A percentile compares a stretch with the other conserved stretches of the same genome.
Evolutionary conservation across 2,797 vertebrate species (phyloP).

Genomic region (Lacerta viridis): DNA sequence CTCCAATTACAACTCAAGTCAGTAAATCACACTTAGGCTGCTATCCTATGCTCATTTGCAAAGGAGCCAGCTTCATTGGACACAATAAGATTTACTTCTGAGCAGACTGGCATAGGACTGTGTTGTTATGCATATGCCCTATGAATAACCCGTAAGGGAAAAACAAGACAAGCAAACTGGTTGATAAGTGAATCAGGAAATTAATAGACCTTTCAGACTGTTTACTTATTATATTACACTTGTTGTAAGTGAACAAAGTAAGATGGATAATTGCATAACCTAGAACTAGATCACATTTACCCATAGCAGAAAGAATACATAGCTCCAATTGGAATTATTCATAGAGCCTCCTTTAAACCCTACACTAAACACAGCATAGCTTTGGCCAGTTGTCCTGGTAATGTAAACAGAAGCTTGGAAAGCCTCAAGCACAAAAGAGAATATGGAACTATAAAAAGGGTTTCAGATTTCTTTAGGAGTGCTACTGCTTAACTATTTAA

Average conservation of each 20-base stretch:
- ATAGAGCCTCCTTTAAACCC: conserved; percentile 22
- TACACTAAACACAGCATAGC: conserved; percentile 9
- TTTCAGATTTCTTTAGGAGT: not conserved
- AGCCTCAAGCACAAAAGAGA: conserved; percentile 10
- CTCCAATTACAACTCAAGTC: not conserved
- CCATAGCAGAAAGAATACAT: not conserved
- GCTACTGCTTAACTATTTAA: not conserved
- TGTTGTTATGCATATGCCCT: not conserved
- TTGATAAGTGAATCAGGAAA: conserved; percentile 41
- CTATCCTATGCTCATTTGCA: not conserved
- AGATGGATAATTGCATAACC: conserved; percentile 15
- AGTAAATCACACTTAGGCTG: not conserved
- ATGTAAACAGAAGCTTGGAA: conserved; percentile 24
- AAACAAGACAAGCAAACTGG: not conserved
- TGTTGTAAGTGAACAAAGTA: not conserved
- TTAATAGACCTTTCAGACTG: not conserved
- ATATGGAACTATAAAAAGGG: conserved; percentile 3
- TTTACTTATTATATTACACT: not conserved
- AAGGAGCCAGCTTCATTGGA: not conserved
- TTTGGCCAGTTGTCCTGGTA: not conserved
- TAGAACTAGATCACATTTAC: conserved; percentile 14
- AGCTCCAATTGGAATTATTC: conserved; percentile 37
- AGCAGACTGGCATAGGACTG: not conserved
- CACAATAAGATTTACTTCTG: not conserved
- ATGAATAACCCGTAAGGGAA: conserved; percentile 39